Percentiles rank a stretch among this genome's conserved stretches.
Conservation (phyloP, 2,888 invertebrate species). For the Trichogramma evanescens region DNA sequence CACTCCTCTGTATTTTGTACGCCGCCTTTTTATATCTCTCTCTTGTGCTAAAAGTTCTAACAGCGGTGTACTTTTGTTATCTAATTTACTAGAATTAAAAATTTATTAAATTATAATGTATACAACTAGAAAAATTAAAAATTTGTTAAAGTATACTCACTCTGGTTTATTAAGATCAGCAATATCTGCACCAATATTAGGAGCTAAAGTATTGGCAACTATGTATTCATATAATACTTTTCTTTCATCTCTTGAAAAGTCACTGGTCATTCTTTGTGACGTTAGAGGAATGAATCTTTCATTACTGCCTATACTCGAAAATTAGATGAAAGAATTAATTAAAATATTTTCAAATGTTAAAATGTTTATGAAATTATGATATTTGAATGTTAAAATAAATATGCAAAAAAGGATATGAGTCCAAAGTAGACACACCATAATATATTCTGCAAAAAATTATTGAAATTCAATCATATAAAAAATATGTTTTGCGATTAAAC, state of each 20-base stretch:
- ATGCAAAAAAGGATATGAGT: constrained; percentile 44
- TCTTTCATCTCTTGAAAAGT: constrained; percentile 45
- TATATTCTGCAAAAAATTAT: constrained; percentile 42
- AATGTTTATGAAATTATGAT: neutral
- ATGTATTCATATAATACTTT: constrained; percentile 42
- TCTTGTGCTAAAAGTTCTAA: constrained; percentile 39
- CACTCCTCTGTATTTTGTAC: constrained; percentile 41
- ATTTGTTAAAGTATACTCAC: constrained; percentile 6
- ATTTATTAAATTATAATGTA: neutral
- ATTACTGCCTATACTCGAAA: constrained; percentile 35
- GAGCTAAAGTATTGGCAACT: constrained; percentile 37
- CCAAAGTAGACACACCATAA: constrained; percentile 37
- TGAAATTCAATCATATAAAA: constrained; percentile 28
- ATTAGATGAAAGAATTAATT: constrained; percentile 13
- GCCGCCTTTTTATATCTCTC: constrained; percentile 41
- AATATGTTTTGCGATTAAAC: neutral
- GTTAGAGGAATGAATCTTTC: constrained; percentile 44
- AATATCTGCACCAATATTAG: constrained; percentile 39
- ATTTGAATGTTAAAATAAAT: constrained; percentile 34
- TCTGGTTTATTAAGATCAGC: constrained; percentile 25
- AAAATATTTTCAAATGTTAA: constrained; percentile 1
- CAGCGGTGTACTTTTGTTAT: constrained; percentile 26
- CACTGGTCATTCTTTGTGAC: constrained; percentile 41
- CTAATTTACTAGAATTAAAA: neutral
- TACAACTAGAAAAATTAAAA: constrained; percentile 1